These are phyloP conservation scores for Acyrthosiphon pisum DNA, from an alignment of 1,140 invertebrate species.

Conservation along the genomic window DNA sequence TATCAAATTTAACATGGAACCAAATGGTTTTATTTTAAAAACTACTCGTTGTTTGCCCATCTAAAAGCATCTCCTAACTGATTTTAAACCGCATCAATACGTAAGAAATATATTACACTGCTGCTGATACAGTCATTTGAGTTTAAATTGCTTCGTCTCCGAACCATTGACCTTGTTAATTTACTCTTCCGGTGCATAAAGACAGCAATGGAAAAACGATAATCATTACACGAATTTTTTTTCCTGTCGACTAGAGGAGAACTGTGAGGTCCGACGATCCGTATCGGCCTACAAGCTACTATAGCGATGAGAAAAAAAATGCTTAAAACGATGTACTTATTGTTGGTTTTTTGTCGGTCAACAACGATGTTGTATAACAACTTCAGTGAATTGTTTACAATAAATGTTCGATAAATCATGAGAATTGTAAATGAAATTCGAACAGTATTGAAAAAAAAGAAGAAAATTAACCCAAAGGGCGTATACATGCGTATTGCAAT, in stretches of 20 bases:
- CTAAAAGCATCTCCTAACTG: background rate
- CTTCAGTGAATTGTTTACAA: background rate
- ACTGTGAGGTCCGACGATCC: slow-evolving; percentile 35
- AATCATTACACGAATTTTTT: slow-evolving; percentile 6
- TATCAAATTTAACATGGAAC: background rate
- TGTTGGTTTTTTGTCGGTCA: slow-evolving; percentile 46
- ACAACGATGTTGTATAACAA: background rate
- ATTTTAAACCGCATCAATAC: background rate
- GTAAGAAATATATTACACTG: background rate
- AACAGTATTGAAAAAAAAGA: slow-evolving; percentile 14
- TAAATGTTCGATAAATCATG: slow-evolving; percentile 6
- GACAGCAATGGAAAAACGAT: slow-evolving; percentile 38
- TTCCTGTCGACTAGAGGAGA: background rate
- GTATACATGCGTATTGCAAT: no score
- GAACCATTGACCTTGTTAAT: slow-evolving; percentile 55
- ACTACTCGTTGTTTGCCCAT: background rate
- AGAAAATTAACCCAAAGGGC: background rate
- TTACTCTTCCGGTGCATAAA: slow-evolving; percentile 32
- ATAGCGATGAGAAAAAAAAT: slow-evolving; percentile 43
- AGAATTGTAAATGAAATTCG: background rate
- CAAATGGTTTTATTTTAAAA: background rate
- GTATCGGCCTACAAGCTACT: slow-evolving; percentile 28
- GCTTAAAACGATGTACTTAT: background rate
- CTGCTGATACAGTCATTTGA: background rate
- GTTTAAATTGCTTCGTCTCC: slow-evolving; percentile 21